A percentile compares a stretch with the other conserved stretches of the same genome.
These are phyloP conservation scores for Oophaga pumilio DNA, from an alignment of 2,113 vertebrate species.

Conservation along the genomic window DNA sequence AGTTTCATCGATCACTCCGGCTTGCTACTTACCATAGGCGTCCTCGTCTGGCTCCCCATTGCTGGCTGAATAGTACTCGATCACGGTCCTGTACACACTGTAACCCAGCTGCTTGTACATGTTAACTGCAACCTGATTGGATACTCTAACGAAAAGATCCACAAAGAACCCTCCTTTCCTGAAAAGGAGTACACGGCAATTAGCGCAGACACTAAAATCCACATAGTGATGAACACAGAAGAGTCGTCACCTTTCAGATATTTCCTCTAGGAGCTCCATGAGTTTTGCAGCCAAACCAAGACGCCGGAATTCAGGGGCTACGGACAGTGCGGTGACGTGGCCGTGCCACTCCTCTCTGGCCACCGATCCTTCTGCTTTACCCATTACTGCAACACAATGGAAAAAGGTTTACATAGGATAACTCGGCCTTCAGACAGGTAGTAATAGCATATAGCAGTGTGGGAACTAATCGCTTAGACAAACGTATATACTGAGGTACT, in stretches of 20 bases:
- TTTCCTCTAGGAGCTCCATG: conserved; percentile 96
- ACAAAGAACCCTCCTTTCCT: conserved; percentile 98
- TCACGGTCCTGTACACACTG: conserved; percentile 92
- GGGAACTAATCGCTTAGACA: too few relatives aligned
- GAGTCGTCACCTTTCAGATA: conserved; percentile 85
- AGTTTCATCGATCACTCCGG: too few relatives aligned
- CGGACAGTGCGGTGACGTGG: conserved; percentile 92
- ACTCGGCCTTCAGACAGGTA: background rate
- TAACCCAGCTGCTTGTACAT: conserved; percentile 96
- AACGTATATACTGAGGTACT: too few relatives aligned
- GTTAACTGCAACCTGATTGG: conserved; percentile 95
- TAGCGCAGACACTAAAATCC: background rate
- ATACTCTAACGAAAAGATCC: conserved; percentile 94
- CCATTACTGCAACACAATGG: conserved; percentile 81
- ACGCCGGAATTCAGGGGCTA: conserved; percentile 91
- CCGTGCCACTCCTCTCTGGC: conserved; percentile 95
- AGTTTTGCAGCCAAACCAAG: conserved; percentile 93
- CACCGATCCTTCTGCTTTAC: conserved; percentile 95
- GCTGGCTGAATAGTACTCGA: conserved; percentile 95
- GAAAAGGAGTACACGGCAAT: conserved; percentile 30
- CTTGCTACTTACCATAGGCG: conserved; percentile 83
- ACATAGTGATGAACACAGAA: background rate
- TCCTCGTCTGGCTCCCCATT: conserved; percentile 95
- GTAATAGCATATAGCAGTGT: too few relatives aligned
- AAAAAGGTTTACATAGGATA: background rate